Conservation (phyloP, 2,113 vertebrate genomes). For the Platichthys stellatus region DNA sequence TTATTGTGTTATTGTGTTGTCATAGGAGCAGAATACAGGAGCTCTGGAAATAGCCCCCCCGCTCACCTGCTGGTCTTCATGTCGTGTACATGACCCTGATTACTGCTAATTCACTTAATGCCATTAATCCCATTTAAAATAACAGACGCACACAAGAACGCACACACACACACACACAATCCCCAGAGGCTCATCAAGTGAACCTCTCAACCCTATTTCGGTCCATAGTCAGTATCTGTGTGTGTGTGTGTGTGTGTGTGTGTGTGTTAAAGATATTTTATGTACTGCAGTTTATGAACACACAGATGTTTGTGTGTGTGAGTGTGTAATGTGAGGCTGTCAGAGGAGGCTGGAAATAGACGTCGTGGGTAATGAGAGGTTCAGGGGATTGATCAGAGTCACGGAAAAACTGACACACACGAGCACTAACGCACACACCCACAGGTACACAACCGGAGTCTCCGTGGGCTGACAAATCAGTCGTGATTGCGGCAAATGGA, state of each 20-base stretch:
- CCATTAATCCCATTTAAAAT: conserved; percentile 71
- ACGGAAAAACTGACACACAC: conserved; percentile 61
- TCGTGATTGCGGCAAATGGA: conserved; percentile 54
- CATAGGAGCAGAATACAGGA: not conserved
- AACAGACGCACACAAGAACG: conserved; percentile 51
- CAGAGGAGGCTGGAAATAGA: conserved; percentile 65
- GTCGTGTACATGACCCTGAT: conserved; percentile 64
- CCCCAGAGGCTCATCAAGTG: conserved; percentile 52
- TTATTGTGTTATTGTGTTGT: not conserved
- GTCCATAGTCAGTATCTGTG: conserved; percentile 21
- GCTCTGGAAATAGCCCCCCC: conserved; percentile 59
- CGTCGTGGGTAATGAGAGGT: conserved; percentile 57
- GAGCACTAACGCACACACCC: conserved; percentile 15
- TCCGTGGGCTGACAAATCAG: conserved; percentile 57
- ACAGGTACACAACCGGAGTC: conserved; percentile 6
- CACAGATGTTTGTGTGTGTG: conserved; percentile 34
- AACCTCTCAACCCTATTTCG: conserved; percentile 58
- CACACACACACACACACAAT: conserved; percentile 35
- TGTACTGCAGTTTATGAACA: conserved; percentile 35
- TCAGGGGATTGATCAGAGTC: conserved; percentile 67
- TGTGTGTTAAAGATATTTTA: conserved; percentile 34
- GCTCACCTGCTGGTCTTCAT: conserved; percentile 61
- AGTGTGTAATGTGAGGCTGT: conserved; percentile 35
- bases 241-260: conserved; percentile 26
- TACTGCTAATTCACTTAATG: conserved; percentile 66